Base-by-base conservation (phyloP, 2,888 invertebrate genomes). In the Amiota communis region DNA sequence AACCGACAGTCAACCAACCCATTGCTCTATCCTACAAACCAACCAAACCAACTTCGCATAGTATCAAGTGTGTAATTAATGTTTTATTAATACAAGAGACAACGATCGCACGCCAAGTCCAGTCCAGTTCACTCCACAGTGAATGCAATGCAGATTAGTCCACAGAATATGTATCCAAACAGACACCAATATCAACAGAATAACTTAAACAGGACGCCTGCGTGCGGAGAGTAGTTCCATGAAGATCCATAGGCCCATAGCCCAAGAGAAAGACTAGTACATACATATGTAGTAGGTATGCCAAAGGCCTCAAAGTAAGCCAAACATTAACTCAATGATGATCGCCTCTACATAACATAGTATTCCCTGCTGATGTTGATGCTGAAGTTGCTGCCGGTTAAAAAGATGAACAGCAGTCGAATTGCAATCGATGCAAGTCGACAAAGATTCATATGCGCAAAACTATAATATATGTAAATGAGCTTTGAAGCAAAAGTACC, bases 81-180 rank as follows among this genome's bases (percentile, higher is more conserved):
- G 87, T 86, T 87, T 89, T 89, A 88, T 88, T 88, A 89, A 89
- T 88, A 88, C 83, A 86, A 84, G 85, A 85, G 88, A 87, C 88
- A 87, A 87, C 87, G 88, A 87, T 87, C 87, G 87, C 85, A 68
- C 82, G 80, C 81, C 79, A 78, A 78, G 72, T 48, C 36, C 36
- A 36, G 36, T 36, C 6, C 36, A 36, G 23, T 23, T 23, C 23
- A 23, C 23, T 23, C 3, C 23, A 23, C 23, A 2, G n/a, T 23
- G 2, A 23, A 23, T 23, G 23, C 23, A 23, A 2, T 23, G 23
- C 23, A 23, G n/a, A n/a, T n/a, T n/a, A n/a, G 3, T 3, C 1
- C 36, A 36, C 36, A 36, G 36, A 36, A 6, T 6, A 36, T 36
- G 4, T 36, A 6, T 36, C 36, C 36, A 36, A n/a, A 23, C 23